Evolutionary conservation across 2,113 vertebrate species (phyloP).

Genomic region (Rhipidura dahli): DNA sequence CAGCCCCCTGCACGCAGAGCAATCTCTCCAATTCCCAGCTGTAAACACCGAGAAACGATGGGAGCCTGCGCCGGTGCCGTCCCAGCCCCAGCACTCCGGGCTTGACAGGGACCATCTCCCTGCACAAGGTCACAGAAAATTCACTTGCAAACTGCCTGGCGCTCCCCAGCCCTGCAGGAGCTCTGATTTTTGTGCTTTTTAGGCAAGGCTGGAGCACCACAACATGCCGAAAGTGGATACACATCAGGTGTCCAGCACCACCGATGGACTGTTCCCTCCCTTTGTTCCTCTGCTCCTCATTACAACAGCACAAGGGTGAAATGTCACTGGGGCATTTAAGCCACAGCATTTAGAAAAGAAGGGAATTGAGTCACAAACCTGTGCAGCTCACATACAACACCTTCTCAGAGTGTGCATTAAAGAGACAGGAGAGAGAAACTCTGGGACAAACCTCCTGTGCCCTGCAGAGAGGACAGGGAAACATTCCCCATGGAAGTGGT

Average conservation of each 20-base stretch:
- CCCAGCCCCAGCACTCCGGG: slow-evolving; percentile 57
- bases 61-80: slow-evolving; percentile 41
- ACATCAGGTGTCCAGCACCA: not conserved
- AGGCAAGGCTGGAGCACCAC: not conserved
- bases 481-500: accelerated
- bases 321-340: not conserved
- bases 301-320: not conserved
- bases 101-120: slow-evolving; percentile 38
- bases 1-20: not conserved
- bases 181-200: slow-evolving; percentile 32
- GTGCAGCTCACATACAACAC: not conserved
- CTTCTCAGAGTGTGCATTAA: not conserved
- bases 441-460: not conserved
- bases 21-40: slow-evolving; percentile 28
- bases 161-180: slow-evolving; percentile 25
- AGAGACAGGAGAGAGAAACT: not conserved
- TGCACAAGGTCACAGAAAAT: slow-evolving; percentile 72
- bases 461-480: not conserved
- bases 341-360: not conserved
- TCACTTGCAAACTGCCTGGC: slow-evolving; percentile 48
- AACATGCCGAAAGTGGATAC: not conserved
- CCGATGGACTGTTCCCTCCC: slow-evolving; percentile 35
- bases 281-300: slow-evolving; percentile 5
- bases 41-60: slow-evolving; percentile 51
- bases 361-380: not conserved